These are phyloP conservation scores for Buteo buteo DNA, from an alignment of 2,113 vertebrate species.

Conservation along the genomic window DNA sequence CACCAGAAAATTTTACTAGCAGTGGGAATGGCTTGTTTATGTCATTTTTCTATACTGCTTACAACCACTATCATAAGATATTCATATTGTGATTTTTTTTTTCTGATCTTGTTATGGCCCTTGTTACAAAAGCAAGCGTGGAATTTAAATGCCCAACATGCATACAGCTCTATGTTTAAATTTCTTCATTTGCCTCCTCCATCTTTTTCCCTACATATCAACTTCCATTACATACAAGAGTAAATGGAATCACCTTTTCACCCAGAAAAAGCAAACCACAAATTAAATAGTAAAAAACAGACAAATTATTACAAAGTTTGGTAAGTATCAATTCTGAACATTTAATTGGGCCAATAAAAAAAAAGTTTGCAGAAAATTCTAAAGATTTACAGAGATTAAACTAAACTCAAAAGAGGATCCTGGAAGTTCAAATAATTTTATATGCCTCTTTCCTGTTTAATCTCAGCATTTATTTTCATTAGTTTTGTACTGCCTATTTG, in stretches of 20 bases:
- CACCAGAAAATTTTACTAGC: neutral
- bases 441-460: neutral
- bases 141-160: neutral
- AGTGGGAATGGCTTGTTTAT: neutral
- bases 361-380: too few species aligned
- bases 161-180: neutral
- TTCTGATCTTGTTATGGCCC: neutral
- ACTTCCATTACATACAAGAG: too few species aligned
- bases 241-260: too few species aligned
- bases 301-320: too few species aligned
- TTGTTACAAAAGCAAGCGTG: neutral
- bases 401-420: too few species aligned
- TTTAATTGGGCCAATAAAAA: too few species aligned
- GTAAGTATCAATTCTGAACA: too few species aligned
- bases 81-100: neutral
- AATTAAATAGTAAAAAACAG: too few species aligned
- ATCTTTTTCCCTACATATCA: neutral
- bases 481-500: neutral
- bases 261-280: too few species aligned
- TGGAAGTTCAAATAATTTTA: too few species aligned
- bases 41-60: neutral
- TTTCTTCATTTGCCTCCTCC: neutral
- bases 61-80: neutral
- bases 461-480: neutral
- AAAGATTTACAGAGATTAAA: too few species aligned